Conservation (phyloP, 2,888 invertebrate genomes). For the Scaptomyza tumidula region DNA sequence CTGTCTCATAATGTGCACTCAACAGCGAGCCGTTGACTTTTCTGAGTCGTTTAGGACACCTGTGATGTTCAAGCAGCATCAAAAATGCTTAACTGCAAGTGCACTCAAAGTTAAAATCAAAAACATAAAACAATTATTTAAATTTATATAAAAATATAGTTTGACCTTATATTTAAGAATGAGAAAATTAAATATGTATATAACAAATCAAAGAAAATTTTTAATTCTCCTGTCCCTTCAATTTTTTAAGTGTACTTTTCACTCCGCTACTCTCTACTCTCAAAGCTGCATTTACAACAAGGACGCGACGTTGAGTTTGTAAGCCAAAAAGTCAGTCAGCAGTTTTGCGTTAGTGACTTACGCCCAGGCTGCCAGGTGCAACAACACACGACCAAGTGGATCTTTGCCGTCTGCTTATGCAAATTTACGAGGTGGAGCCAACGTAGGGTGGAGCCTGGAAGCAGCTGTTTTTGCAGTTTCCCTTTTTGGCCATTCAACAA, state of each 20-base stretch:
- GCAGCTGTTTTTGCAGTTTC: conserved; percentile 26
- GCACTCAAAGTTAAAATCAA: too few relatives aligned
- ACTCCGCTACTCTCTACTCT: too few relatives aligned
- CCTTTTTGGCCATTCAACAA: conserved; percentile 36
- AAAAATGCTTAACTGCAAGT: conserved; percentile 52
- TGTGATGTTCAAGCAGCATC: conserved; percentile 23
- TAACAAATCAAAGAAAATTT: background rate
- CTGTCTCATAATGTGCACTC: conserved; percentile 18
- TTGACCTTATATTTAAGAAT: background rate
- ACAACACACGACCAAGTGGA: conserved; percentile 34
- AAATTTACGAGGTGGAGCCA: conserved; percentile 44
- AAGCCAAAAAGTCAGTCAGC: conserved; percentile 36
- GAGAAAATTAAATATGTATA: background rate
- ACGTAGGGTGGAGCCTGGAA: background rate
- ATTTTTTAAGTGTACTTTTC: background rate
- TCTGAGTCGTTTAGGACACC: conserved; percentile 10
- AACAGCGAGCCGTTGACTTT: conserved; percentile 28
- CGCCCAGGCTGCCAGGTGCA: conserved; percentile 28
- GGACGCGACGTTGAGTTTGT: conserved; percentile 11
- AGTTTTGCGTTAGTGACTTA: conserved; percentile 29
- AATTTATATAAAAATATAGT: background rate
- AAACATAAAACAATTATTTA: too few relatives aligned
- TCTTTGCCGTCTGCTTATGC: conserved; percentile 56
- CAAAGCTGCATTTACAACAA: background rate
- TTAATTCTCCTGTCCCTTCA: background rate